phyloP scores from a whole-genome alignment of 2,797 vertebrate species.

The Leptodactylus fallax region DNA sequence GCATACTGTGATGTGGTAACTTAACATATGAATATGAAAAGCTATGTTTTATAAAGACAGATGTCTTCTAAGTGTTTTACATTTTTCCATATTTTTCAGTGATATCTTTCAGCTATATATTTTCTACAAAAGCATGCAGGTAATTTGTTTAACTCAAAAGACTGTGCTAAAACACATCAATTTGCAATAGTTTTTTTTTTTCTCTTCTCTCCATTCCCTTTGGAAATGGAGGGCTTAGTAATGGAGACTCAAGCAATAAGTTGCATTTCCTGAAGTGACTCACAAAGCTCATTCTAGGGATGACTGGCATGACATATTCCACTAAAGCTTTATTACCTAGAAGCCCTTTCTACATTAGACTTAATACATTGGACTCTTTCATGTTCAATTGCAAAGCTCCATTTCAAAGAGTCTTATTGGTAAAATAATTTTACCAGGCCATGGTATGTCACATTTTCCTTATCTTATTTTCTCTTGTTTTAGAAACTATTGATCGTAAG shows the following conservation, averaged over 20 bases:
- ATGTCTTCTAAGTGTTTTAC: too few relatives aligned
- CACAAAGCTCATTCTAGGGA: slow-evolving; percentile 45
- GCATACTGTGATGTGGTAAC: too few relatives aligned
- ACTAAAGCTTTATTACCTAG: slow-evolving; percentile 49
- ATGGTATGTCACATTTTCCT: slow-evolving; percentile 52
- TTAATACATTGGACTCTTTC: slow-evolving; percentile 51
- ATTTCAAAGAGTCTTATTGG: slow-evolving; percentile 52
- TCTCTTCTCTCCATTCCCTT: background rate
- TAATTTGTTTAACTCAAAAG: background rate
- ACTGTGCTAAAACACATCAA: slow-evolving; percentile 1
- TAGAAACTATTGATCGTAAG: slow-evolving; percentile 54
- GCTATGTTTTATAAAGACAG: too few relatives aligned
- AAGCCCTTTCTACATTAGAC: slow-evolving; percentile 49
- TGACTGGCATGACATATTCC: slow-evolving; percentile 47
- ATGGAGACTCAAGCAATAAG: slow-evolving; percentile 34
- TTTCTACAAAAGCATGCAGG: background rate
- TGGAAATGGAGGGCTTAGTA: slow-evolving; percentile 46
- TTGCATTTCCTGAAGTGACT: slow-evolving; percentile 54
- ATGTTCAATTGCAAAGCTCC: slow-evolving; percentile 56
- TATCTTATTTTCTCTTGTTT: slow-evolving; percentile 50
- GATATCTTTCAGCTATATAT: too few relatives aligned
- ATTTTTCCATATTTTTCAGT: too few relatives aligned
- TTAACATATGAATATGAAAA: too few relatives aligned
- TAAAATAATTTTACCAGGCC: slow-evolving; percentile 54
- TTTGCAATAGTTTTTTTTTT: slow-evolving; percentile 5